Base-by-base conservation (phyloP, 2,888 invertebrate species). In the Nymphalis urticae region DNA sequence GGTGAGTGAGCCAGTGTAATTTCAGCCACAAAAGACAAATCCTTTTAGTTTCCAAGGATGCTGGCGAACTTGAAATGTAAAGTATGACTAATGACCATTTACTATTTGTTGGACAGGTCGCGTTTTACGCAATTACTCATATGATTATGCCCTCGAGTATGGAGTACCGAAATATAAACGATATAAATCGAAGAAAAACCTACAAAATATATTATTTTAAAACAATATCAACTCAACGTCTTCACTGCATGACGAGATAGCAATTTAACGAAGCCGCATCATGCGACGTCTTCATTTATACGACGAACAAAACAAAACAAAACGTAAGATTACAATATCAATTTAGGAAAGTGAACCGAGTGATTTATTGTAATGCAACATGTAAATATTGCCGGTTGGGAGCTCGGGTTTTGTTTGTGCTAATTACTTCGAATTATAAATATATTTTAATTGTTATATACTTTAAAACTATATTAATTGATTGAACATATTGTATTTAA, bases 201-300 rank as follows among this genome's bases (percentile, higher is more conserved):
- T 13, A 42, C 13, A 42, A 42, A 42, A 13, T 13, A 42, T 13
- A 13, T 13, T 42, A 42, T 71, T 47, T 24, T 47, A 58, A 62
- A 62, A 67, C 69, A 75, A 78, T 73, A 62, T 60, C 85, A 67
- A 82, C 83, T 80, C 83, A 76, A 74, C 60, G 48, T 54, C 21
- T 79, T 64, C n/a, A 42, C 70, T 75, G 77, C 69, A 48, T 75
- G 79, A 60, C 61, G 62, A 85, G 87, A 90, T 91, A 90, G 90
- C 92, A 90, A 91, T 92, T 92, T 92, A 92, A 92, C 91, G 92
- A 92, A 90, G 86, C 88, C 79, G 82, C 89, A 89, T 89, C 88
- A 76, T 42, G 82, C 80, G 82, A 91, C 88, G 89, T 90, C 92
- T 92, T 92, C 90, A 92, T 92, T 92, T 91, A 91, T 91, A 86